A percentile compares a stretch with the other conserved stretches of the same genome.
These are phyloP conservation scores for Atrina japonica DNA, from an alignment of 2,888 invertebrate species.

Conservation along the genomic window DNA sequence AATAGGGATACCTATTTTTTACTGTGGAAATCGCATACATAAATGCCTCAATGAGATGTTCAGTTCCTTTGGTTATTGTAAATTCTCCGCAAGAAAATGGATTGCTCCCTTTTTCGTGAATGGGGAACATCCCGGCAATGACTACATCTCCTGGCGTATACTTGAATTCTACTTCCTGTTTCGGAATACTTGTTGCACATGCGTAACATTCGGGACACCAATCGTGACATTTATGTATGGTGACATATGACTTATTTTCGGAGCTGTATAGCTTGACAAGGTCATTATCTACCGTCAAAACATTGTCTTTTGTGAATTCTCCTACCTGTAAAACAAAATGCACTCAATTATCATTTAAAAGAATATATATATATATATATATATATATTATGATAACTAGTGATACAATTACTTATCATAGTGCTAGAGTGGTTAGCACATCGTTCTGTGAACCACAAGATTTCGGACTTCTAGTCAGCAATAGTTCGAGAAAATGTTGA, in stretches of 20 bases:
- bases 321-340: constrained; percentile 11
- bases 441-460: too few species aligned
- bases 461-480: too few species aligned
- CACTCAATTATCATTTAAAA: too few species aligned
- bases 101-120: constrained; percentile 47
- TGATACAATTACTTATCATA: background rate
- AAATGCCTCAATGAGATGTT: constrained; percentile 60
- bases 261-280: constrained; percentile 13
- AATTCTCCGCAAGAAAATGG: constrained; percentile 54
- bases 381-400: background rate
- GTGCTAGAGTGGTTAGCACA: too few species aligned
- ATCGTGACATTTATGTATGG: constrained; percentile 46
- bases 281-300: constrained; percentile 11
- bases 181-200: constrained; percentile 28
- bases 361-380: too few species aligned
- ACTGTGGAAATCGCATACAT: constrained; percentile 62
- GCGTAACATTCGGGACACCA: constrained; percentile 64
- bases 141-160: constrained; percentile 65
- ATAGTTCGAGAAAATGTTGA: too few species aligned
- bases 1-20: constrained; percentile 51
- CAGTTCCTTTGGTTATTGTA: constrained; percentile 42
- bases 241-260: background rate
- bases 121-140: constrained; percentile 63
- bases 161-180: constrained; percentile 28
- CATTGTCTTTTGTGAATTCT: background rate